Evolutionary conservation across 2,797 vertebrate genomes (phyloP).

Genomic region (Falco naumanni): DNA sequence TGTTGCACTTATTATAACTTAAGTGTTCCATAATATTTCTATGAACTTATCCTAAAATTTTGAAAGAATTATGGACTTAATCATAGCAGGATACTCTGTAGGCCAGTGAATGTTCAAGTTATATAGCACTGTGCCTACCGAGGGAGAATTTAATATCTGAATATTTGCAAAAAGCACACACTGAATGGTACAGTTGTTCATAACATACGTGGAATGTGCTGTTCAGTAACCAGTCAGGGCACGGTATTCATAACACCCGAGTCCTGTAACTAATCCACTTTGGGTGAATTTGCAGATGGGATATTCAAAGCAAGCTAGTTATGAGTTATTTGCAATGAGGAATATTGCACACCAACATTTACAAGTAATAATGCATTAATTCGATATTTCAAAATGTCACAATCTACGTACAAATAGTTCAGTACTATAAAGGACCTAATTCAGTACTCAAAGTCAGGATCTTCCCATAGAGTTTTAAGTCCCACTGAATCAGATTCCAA

Average conservation of each 20-base stretch:
- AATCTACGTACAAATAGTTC: not conserved
- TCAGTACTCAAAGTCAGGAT: not conserved
- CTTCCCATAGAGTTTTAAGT: not conserved
- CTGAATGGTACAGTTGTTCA: constrained; percentile 27
- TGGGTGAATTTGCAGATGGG: not conserved
- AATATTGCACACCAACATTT: not conserved
- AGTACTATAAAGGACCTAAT: not conserved
- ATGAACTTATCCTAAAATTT: not conserved
- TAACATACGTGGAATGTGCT: not conserved
- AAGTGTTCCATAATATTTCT: not conserved
- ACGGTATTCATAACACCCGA: not conserved
- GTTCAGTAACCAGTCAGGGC: not conserved
- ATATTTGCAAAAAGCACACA: constrained; percentile 8
- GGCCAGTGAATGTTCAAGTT: not conserved
- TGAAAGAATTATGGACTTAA: constrained; percentile 15
- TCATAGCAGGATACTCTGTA: not conserved
- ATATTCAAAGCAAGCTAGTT: constrained; percentile 6
- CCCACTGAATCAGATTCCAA: not conserved
- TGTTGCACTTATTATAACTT: not conserved
- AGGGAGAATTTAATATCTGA: constrained; percentile 15
- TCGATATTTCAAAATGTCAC: not conserved
- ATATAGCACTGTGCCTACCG: not conserved
- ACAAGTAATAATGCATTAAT: not conserved
- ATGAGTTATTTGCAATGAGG: not conserved
- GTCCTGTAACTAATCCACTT: not conserved